Percentiles rank a stretch among this genome's conserved stretches.
Evolutionary conservation across 1,140 invertebrate species (phyloP).

Genomic region (Habropoda laboriosa): DNA sequence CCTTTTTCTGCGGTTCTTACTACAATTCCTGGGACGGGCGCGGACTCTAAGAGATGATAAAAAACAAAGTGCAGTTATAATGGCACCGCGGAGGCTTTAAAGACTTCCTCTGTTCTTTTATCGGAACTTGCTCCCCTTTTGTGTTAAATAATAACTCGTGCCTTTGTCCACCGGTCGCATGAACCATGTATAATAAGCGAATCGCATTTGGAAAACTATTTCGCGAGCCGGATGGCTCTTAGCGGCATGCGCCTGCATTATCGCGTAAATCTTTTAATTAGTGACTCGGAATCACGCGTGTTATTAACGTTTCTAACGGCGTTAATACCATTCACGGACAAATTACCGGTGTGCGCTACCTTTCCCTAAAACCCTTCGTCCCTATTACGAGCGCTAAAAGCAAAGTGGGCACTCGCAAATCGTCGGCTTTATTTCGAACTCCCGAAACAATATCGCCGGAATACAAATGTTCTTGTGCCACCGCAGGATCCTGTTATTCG

Average conservation of each 20-base stretch:
- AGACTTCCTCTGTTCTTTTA: not conserved
- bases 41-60: not conserved
- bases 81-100: not conserved
- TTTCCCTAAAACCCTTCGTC: not conserved
- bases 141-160: not conserved
- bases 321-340: slow-evolving; percentile 60
- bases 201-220: slow-evolving; percentile 62
- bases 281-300: slow-evolving; percentile 46
- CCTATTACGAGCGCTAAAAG: not conserved
- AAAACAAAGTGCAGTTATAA: slow-evolving; percentile 10
- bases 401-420: slow-evolving; percentile 5
- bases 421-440: slow-evolving; percentile 11
- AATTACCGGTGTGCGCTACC: slow-evolving; percentile 9
- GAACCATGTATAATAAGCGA: slow-evolving; percentile 52
- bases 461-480: not conserved
- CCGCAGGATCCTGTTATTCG: not conserved
- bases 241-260: slow-evolving; percentile 45
- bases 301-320: slow-evolving; percentile 53
- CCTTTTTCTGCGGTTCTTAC: not conserved
- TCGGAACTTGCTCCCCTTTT: not conserved
- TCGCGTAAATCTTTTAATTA: slow-evolving; percentile 67
- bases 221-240: slow-evolving; percentile 35
- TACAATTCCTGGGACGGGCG: not conserved
- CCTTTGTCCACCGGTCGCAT: slow-evolving; percentile 23
- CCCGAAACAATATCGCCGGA: slow-evolving; percentile 1